Evolutionary conservation across 1,140 invertebrate species (phyloP).

Genomic region (Leptopilina clavipes): DNA sequence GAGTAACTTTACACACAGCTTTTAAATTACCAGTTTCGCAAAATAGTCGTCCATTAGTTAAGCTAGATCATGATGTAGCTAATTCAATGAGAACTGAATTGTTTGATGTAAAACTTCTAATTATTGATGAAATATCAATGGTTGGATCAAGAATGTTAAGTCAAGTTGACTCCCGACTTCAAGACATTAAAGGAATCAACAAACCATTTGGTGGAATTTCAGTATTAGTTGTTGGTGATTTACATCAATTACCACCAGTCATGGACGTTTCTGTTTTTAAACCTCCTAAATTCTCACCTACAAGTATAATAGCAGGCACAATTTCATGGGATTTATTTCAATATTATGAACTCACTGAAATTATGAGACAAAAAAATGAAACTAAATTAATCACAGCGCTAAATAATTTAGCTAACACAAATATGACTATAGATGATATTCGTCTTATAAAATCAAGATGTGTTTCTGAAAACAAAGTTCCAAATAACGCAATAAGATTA

Average conservation of each 20-base stretch:
- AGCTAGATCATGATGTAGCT: slow-evolving; percentile 46
- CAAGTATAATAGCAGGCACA: slow-evolving; percentile 23
- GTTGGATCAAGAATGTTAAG: slow-evolving; percentile 55
- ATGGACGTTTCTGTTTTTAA: slow-evolving; percentile 44
- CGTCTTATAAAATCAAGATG: slow-evolving; percentile 40
- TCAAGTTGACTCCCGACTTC: slow-evolving; percentile 56
- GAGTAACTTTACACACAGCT: slow-evolving; percentile 62
- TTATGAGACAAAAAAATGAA: slow-evolving; percentile 58
- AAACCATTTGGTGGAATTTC: slow-evolving; percentile 54
- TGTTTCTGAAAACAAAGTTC: slow-evolving; percentile 37
- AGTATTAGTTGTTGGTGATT: slow-evolving; percentile 56
- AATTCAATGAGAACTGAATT: slow-evolving; percentile 51
- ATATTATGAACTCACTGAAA: slow-evolving; percentile 53
- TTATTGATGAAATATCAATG: slow-evolving; percentile 70
- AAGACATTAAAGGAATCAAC: slow-evolving; percentile 60
- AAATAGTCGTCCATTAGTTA: slow-evolving; percentile 43
- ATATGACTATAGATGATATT: slow-evolving; percentile 36
- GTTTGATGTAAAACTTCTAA: slow-evolving; percentile 58
- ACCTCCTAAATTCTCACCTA: slow-evolving; percentile 24
- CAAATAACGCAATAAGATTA: slow-evolving; percentile 43
- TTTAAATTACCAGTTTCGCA: slow-evolving; percentile 56
- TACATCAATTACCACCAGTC: slow-evolving; percentile 54
- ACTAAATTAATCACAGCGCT: slow-evolving; percentile 48
- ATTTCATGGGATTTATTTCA: slow-evolving; percentile 50
- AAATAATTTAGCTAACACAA: slow-evolving; percentile 42